Evolutionary conservation across 2,888 invertebrate genomes (phyloP).

Genomic region (Diploptera punctata): DNA sequence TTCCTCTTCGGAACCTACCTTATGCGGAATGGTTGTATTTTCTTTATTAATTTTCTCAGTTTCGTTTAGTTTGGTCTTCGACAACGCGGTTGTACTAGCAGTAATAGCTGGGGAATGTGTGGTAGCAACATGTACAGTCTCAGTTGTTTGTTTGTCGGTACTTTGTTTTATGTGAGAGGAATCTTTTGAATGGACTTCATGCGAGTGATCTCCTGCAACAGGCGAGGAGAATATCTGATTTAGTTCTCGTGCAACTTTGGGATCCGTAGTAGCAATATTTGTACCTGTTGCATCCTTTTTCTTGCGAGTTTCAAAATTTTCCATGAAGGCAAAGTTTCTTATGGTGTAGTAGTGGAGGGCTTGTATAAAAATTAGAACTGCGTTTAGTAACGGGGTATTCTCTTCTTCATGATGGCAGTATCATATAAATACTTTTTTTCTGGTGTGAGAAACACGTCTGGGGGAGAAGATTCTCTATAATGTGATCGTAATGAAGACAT

Average conservation of each 20-base stretch:
- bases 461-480: background rate
- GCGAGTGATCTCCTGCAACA: background rate
- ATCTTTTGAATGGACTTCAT: background rate
- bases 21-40: background rate
- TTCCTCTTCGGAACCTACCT: background rate
- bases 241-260: conserved; percentile 51
- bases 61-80: background rate
- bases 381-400: conserved; percentile 73
- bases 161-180: background rate
- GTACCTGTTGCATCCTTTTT: conserved; percentile 26
- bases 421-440: conserved; percentile 26
- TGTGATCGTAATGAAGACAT: background rate
- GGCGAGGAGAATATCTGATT: conserved; percentile 39
- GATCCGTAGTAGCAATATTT: conserved; percentile 62
- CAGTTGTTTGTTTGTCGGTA: background rate
- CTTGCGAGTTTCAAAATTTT: conserved; percentile 44
- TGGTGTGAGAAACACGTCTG: background rate
- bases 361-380: conserved; percentile 56
- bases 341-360: conserved; percentile 46
- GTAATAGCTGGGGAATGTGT: conserved; percentile 1
- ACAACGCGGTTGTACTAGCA: background rate
- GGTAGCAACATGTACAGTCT: conserved; percentile 10
- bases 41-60: background rate
- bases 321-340: conserved; percentile 31
- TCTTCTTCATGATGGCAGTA: conserved; percentile 54